phyloP scores from a whole-genome alignment of 2,113 vertebrate genomes.

The Piprites chloris region DNA sequence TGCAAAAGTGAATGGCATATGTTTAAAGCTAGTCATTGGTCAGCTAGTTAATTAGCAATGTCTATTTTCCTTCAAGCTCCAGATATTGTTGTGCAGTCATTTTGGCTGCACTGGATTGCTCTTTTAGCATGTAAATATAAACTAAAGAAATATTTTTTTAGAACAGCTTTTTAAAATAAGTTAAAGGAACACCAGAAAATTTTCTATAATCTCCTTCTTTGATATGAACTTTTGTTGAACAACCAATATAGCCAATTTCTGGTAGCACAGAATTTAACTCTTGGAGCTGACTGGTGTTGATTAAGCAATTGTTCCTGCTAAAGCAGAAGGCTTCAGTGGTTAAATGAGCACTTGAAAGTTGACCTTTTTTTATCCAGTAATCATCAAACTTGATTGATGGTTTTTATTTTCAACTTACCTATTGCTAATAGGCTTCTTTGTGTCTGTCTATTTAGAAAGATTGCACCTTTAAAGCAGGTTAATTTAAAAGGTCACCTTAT shows the following conservation, averaged over 20 bases:
- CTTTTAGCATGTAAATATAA: not conserved
- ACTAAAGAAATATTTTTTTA: not conserved
- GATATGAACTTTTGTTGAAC: not conserved
- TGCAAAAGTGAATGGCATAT: not conserved
- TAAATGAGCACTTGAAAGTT: not conserved
- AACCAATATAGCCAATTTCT: not conserved
- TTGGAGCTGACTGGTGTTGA: not conserved
- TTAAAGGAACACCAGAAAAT: not conserved
- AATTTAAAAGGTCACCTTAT: conserved; percentile 49
- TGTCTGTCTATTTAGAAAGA: not conserved
- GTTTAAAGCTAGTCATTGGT: not conserved
- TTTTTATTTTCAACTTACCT: not conserved
- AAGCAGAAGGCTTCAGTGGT: not conserved
- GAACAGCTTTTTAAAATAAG: not conserved
- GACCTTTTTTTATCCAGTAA: not conserved
- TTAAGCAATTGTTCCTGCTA: not conserved
- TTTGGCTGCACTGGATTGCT: not conserved
- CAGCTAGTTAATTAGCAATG: not conserved
- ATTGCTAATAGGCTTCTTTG: conserved; percentile 26
- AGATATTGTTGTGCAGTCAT: not conserved
- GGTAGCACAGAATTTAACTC: not conserved
- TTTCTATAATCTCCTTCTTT: not conserved
- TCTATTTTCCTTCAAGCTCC: not conserved
- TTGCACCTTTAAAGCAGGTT: conserved; percentile 20
- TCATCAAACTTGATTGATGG: not conserved